A percentile compares a stretch with the other conserved stretches of the same genome.
These are phyloP conservation scores for Sphaeridia pumilis DNA, from an alignment of 2,888 invertebrate genomes.

Conservation along the genomic window DNA sequence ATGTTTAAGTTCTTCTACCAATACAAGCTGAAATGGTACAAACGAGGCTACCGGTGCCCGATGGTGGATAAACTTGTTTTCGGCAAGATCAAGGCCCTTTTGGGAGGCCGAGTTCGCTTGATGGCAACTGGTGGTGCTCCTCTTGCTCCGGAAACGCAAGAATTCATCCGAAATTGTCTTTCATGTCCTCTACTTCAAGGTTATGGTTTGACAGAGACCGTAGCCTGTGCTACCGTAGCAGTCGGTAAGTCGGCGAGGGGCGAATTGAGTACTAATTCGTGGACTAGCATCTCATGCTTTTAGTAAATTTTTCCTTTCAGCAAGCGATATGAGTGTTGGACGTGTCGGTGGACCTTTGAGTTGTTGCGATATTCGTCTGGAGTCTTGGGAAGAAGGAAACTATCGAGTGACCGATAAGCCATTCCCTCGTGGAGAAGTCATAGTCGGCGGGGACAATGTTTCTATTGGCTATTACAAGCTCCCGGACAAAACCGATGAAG, in stretches of 20 bases:
- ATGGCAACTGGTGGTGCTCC: conserved; percentile 93
- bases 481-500: conserved; percentile 74
- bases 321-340: conserved; percentile 58
- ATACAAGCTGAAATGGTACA: conserved; percentile 78
- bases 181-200: conserved; percentile 85
- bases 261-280: background rate
- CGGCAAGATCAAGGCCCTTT: conserved; percentile 53
- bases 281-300: background rate
- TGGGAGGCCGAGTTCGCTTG: conserved; percentile 80
- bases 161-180: conserved; percentile 81
- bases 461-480: conserved; percentile 89
- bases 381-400: conserved; percentile 89
- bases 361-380: conserved; percentile 69
- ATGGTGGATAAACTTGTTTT: conserved; percentile 58
- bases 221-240: conserved; percentile 59
- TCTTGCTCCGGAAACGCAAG: conserved; percentile 85
- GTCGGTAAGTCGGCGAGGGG: conserved; percentile 16
- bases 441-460: conserved; percentile 75
- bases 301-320: conserved; percentile 37
- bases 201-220: conserved; percentile 95
- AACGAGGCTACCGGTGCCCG: conserved; percentile 70
- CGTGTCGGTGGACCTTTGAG: conserved; percentile 80
- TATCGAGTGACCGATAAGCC: conserved; percentile 80
- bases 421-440: conserved; percentile 70
- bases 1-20: conserved; percentile 89